Conservation (phyloP, 64 coral and sea anemone genomes). For the Platygyra sinensis region DNA sequence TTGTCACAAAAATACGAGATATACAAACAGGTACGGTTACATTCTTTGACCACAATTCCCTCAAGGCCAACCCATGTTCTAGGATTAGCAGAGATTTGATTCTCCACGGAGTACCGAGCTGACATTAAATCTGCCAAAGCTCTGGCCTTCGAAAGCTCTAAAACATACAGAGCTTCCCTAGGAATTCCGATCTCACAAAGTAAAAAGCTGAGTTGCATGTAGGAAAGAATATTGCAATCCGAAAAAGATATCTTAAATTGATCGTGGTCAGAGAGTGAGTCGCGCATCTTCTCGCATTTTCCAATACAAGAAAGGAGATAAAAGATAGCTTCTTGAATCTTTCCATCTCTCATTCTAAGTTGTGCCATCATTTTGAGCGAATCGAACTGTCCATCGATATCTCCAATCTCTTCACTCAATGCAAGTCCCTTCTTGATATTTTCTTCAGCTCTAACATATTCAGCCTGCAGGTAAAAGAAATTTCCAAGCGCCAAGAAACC, state of each 20-base stretch:
- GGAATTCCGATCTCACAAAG: not conserved
- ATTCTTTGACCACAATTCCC: not conserved
- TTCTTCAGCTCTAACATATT: not conserved
- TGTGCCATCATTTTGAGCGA: not conserved
- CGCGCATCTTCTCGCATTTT: not conserved
- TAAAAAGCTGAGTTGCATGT: not conserved
- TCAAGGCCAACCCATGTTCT: not conserved
- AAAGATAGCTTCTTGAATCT: not conserved
- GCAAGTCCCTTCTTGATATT: not conserved
- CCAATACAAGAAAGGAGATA: not conserved
- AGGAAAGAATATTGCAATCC: not conserved
- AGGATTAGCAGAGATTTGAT: not conserved
- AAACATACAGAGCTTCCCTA: not conserved
- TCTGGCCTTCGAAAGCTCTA: not conserved
- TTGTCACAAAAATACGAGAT: not conserved
- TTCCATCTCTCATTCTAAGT: not conserved
- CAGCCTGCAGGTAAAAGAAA: not conserved
- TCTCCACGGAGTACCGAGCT: not conserved
- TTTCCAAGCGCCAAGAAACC: not conserved
- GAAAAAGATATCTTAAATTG: not conserved
- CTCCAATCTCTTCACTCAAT: not conserved
- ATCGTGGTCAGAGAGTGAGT: not conserved
- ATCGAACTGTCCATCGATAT: not conserved
- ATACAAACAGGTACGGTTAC: not conserved
- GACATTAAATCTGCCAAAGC: not conserved